Conservation (phyloP, 1,140 invertebrate species). For the Drosophila takahashii region DNA sequence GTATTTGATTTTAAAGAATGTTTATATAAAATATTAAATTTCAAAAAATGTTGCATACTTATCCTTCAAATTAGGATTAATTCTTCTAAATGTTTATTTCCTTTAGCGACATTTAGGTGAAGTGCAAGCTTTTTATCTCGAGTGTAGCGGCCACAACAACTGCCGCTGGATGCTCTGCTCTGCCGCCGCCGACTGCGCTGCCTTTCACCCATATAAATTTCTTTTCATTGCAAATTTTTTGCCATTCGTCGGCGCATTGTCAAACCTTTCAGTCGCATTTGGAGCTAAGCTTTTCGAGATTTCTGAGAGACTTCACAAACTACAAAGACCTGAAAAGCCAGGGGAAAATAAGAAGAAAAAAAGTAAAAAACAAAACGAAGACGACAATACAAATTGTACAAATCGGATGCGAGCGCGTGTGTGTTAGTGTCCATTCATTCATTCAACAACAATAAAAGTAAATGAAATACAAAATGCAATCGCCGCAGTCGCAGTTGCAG, state of each 20-base stretch:
- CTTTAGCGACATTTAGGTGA: neutral
- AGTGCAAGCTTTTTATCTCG: neutral
- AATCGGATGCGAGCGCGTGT: conserved; percentile 46
- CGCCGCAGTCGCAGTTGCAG: conserved; percentile 30
- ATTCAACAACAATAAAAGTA: conserved; percentile 62
- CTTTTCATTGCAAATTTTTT: conserved; percentile 78
- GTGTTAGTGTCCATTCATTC: conserved; percentile 51
- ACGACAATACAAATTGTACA: conserved; percentile 59
- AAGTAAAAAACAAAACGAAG: conserved; percentile 30
- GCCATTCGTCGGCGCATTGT: conserved; percentile 76
- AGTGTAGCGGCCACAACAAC: conserved; percentile 25
- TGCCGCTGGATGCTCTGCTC: conserved; percentile 33
- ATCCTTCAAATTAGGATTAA: no score
- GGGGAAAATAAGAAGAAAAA: conserved; percentile 15
- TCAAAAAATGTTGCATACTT: no score
- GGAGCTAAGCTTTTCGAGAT: conserved; percentile 28
- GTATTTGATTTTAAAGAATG: no score
- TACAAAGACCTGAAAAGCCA: neutral
- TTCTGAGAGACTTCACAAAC: conserved; percentile 9
- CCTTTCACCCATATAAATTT: conserved; percentile 85
- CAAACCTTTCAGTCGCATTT: conserved; percentile 76
- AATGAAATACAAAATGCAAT: conserved; percentile 64
- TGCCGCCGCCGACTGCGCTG: conserved; percentile 60
- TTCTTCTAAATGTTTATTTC: no score
- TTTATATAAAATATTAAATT: no score